phyloP scores from a whole-genome alignment of 2,797 vertebrate genomes.

The Chromis chromis region DNA sequence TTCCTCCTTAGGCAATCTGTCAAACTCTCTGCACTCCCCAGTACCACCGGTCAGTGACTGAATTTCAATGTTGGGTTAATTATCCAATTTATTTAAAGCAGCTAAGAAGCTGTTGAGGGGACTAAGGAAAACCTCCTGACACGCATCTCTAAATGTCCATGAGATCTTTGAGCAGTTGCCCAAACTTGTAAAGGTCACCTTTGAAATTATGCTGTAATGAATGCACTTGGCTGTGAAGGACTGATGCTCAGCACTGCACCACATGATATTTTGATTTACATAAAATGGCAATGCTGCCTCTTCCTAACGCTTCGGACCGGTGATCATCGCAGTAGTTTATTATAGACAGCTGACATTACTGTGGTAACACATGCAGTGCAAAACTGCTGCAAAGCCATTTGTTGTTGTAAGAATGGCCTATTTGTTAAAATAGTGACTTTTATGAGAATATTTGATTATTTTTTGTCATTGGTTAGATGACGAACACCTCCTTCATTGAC shows the following conservation, averaged over 20 bases:
- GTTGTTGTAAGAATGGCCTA: slow-evolving; percentile 65
- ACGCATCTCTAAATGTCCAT: slow-evolving; percentile 48
- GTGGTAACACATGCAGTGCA: slow-evolving; percentile 61
- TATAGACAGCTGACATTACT: slow-evolving; percentile 75
- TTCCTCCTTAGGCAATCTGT: slow-evolving; percentile 76
- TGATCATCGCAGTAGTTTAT: slow-evolving; percentile 79
- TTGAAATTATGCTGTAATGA: slow-evolving; percentile 69
- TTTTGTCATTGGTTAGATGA: slow-evolving; percentile 64
- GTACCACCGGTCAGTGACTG: slow-evolving; percentile 63
- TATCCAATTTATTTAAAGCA: slow-evolving; percentile 76
- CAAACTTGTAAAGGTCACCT: slow-evolving; percentile 77
- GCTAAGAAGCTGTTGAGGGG: slow-evolving; percentile 59
- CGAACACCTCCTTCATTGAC: slow-evolving; percentile 49
- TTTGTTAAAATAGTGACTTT: slow-evolving; percentile 75
- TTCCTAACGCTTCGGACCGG: slow-evolving; percentile 64
- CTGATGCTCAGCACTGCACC: slow-evolving; percentile 68
- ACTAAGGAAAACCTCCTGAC: slow-evolving; percentile 60
- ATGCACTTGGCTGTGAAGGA: slow-evolving; percentile 71
- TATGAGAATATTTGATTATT: slow-evolving; percentile 69
- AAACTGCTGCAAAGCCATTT: slow-evolving; percentile 72
- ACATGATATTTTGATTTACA: slow-evolving; percentile 81
- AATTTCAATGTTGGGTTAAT: slow-evolving; percentile 76
- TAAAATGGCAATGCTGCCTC: slow-evolving; percentile 79
- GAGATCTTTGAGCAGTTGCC: slow-evolving; percentile 55
- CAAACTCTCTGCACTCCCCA: slow-evolving; percentile 75